These are phyloP conservation scores for Pluvianellus socialis DNA, from an alignment of 2,113 vertebrate species.

Conservation along the genomic window DNA sequence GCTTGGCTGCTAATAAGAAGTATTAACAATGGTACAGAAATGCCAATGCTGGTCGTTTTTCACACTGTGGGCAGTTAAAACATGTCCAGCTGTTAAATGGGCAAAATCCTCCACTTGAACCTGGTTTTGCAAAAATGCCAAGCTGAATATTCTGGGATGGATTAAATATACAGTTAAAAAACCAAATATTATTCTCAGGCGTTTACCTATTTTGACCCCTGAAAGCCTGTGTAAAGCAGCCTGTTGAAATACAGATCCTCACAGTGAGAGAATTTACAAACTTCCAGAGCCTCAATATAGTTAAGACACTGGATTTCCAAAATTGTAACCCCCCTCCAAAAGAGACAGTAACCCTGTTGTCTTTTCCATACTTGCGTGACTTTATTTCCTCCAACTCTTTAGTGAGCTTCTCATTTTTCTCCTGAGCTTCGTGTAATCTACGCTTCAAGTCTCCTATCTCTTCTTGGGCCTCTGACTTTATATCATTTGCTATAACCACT, in stretches of 20 bases:
- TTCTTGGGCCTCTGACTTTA: constrained; percentile 95
- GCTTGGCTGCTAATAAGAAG: neutral
- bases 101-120: neutral
- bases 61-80: neutral
- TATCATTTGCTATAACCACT: constrained; percentile 95
- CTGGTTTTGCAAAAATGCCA: neutral
- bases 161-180: neutral
- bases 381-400: constrained; percentile 94
- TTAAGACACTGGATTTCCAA: neutral
- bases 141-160: neutral
- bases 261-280: neutral
- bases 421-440: constrained; percentile 86
- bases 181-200: neutral
- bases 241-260: neutral
- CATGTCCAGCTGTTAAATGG: neutral
- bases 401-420: constrained; percentile 91
- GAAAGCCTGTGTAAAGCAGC: neutral
- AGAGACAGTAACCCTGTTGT: neutral
- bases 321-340: neutral
- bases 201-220: neutral
- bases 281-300: neutral
- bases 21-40: neutral
- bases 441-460: constrained; percentile 94
- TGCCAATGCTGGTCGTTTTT: neutral
- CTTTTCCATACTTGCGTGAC: constrained; percentile 87